Evolutionary conservation across 1,140 invertebrate genomes (phyloP), one percentile per base, ranked within the genome.

Genomic region (Euglossa dilemma): DNA sequence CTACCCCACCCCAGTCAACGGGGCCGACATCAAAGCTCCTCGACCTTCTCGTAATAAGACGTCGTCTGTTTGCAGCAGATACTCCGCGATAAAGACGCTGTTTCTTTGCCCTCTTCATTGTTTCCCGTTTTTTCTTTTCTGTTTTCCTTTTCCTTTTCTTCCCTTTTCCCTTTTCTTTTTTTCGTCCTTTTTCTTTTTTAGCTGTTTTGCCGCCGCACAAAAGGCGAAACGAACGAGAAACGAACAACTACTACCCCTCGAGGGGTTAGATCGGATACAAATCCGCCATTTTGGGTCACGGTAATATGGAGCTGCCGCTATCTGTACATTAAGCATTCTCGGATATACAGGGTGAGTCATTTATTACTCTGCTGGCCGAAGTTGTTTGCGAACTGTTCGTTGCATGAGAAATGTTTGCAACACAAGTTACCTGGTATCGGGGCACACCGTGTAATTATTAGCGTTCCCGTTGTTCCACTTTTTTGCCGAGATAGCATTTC

Each of bases 31-130:
- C 85, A 89, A 90, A 91, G 89, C 80, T 83, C 36, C 63, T 56
- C 64, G 84, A 80, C 86, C 85, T 75, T 61, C 23, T 82, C 75
- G 88, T 86, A 91, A 91, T 91, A 91, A 91, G 89, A 91, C 78
- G 79, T 90, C 79, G 86, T 87, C 77, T 87, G 90, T 91, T 91
- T 91, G 87, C 85, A 64, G 64, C 86, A 73, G 81, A 75, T 85
- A 78, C 67, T 64, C 28, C 56, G 64, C 75, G 82, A 89, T 87
- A 86, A 89, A 90, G 80, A 56, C 75, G 79, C 76, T 69, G 80
- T 70, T 61, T 84, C 83, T 66, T 72, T 85, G 47, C 43, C 28
- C 66, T 75, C 69, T 84, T 61, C 52, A 77, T 66, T 69, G 61
- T 70, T 67, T 59, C 67, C 36, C 43, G 12, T 16, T 18, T 36